Evolutionary conservation across 2,797 vertebrate genomes (phyloP), one percentile per base, ranked within the genome.

Genomic region (Gymnopithys bicolor): DNA sequence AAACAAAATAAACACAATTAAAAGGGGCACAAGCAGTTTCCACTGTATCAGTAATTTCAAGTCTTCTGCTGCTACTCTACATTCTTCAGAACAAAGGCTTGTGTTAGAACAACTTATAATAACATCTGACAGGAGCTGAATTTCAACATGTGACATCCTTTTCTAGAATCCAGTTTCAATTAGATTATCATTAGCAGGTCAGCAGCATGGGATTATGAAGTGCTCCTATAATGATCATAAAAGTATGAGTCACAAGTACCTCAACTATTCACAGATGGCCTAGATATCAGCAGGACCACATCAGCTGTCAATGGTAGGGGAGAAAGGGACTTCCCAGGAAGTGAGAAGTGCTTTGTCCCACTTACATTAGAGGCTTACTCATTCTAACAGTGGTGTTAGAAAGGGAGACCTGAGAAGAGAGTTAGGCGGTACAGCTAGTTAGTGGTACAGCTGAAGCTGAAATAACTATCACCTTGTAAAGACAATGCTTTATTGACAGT

Each of bases 161-260:
- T 48, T 52, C 28, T 25, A 48, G 35, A 66, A 62, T 28, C 13
- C 43, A 73, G n/a, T 56, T 76, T 64, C 46, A 64, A 10, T 21
- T 32, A 39, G n/a, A n/a, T 0, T 27, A 43, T 32, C 16, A 51
- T 28, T 27, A 78, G 62, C 41, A 63, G 15, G 35, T 59, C 25
- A 83, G 41, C 35, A 67, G 43, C 15, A 27, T 14, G 13, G 33
- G 9, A 58, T 60, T 78, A 56, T 2, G 3, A 70, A 68, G 53
- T 25, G 13, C 33, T 78, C 12, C 19, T 71, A 14, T 0, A 46
- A 37, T 1, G 1, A 78, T 51, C 22, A 49, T 0, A 33, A 8
- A 56, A 70, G 28, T 11, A 30, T 8, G 41, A 86, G 43, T 62
- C 27, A 37, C 27, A 37, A 55, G 15, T 37, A 58, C 22, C 41